A percentile compares a stretch with the other conserved stretches of the same genome.
Conservation (phyloP, 1,140 invertebrate genomes). For the Trachymyrmex septentrionalis region DNA sequence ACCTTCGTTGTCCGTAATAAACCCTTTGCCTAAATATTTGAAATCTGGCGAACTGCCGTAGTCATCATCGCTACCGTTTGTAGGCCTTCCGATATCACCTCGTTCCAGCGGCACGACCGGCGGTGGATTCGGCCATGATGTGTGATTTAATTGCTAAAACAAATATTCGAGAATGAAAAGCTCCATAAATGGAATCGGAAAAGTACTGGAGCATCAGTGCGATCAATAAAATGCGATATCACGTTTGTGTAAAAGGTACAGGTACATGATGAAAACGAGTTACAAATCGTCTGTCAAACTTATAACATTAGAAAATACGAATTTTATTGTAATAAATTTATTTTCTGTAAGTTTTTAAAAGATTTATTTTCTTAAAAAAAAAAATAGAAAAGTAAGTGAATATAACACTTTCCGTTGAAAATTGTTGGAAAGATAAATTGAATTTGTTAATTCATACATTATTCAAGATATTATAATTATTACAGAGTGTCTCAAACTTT, state of each 20-base stretch:
- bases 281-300: slow-evolving; percentile 29
- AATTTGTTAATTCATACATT: neutral
- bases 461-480: neutral
- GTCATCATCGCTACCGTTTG: slow-evolving; percentile 65
- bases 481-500: neutral
- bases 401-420: neutral
- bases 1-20: slow-evolving; percentile 66
- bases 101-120: slow-evolving; percentile 65
- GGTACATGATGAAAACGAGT: neutral
- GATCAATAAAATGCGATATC: slow-evolving; percentile 54
- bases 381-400: neutral
- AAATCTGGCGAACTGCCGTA: slow-evolving; percentile 56
- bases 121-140: slow-evolving; percentile 35
- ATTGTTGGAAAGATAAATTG: neutral
- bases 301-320: neutral
- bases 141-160: slow-evolving; percentile 68
- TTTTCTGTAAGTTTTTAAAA: neutral
- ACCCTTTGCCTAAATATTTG: slow-evolving; percentile 12
- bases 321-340: neutral
- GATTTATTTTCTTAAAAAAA: neutral
- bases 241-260: neutral
- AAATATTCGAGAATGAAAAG: slow-evolving; percentile 39
- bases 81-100: slow-evolving; percentile 68
- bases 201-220: slow-evolving; percentile 10
- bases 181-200: slow-evolving; percentile 41